These are phyloP conservation scores for Agrypnia vestita DNA, from an alignment of 1,140 invertebrate genomes.

Conservation along the genomic window DNA sequence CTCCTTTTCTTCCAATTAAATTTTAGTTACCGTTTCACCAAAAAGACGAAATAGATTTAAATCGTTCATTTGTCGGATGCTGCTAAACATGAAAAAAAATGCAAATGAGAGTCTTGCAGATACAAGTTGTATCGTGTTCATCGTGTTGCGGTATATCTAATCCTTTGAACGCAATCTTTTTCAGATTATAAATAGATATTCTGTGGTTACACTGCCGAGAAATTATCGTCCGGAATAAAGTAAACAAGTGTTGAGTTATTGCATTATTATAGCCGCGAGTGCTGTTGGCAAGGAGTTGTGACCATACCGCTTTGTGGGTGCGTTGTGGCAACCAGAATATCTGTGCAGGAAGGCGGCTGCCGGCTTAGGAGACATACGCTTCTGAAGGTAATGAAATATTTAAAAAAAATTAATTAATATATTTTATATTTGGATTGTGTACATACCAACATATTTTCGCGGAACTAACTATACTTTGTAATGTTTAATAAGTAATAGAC, in stretches of 20 bases:
- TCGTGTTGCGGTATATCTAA: constrained; percentile 15
- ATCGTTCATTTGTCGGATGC: too few species aligned
- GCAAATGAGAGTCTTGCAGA: too few species aligned
- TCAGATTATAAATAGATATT: constrained; percentile 32
- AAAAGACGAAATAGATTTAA: too few species aligned
- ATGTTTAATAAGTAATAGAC: too few species aligned
- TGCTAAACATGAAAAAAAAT: too few species aligned
- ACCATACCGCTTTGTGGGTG: constrained; percentile 12
- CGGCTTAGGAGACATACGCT: neutral
- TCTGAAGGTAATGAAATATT: too few species aligned
- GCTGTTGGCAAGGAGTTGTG: constrained; percentile 39
- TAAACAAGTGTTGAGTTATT: constrained; percentile 44
- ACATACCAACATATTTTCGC: too few species aligned
- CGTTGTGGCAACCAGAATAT: neutral
- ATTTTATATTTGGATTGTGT: too few species aligned
- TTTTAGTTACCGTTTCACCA: too few species aligned
- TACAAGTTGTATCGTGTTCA: neutral
- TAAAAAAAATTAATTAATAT: too few species aligned
- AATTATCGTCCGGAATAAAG: constrained; percentile 7
- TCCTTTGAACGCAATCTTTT: constrained; percentile 30
- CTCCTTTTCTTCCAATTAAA: too few species aligned
- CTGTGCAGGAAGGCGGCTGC: neutral
- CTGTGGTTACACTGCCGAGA: constrained; percentile 28
- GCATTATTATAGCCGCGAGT: constrained; percentile 23
- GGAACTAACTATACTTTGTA: too few species aligned